Conservation (phyloP, 2,113 vertebrate species). For the Limnothrissa miodon region DNA sequence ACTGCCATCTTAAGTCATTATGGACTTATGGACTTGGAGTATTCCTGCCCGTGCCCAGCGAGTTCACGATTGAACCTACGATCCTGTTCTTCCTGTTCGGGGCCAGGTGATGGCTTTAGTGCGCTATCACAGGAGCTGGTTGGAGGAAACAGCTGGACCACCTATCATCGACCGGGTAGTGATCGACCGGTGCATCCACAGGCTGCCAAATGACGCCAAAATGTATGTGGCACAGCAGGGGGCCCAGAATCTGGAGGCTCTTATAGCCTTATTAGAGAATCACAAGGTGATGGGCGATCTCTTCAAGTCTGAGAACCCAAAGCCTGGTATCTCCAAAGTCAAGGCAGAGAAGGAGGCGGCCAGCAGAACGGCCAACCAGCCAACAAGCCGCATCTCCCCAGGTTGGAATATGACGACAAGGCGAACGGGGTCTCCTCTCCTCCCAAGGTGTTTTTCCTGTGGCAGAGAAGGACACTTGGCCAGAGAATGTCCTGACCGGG, state of each 20-base stretch:
- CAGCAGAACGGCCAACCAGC: not conserved
- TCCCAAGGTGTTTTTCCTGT: not conserved
- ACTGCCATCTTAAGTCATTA: not conserved
- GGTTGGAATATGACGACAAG: not conserved
- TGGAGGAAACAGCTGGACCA: not conserved
- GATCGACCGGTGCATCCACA: not conserved
- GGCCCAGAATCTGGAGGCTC: not conserved
- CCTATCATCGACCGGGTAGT: not conserved
- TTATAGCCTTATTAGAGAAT: not conserved
- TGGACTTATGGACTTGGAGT: not conserved
- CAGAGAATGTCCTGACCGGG: not conserved
- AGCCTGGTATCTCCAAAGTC: not conserved
- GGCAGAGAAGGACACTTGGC: not conserved
- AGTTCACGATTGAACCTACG: not conserved
- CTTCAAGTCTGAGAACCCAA: not conserved
- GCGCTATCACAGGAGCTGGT: not conserved
- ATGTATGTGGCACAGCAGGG: not conserved
- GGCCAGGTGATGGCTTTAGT: not conserved
- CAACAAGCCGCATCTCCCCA: not conserved
- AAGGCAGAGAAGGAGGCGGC: not conserved
- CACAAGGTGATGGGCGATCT: not conserved
- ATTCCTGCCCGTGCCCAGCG: not conserved
- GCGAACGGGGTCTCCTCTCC: not conserved
- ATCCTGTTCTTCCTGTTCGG: not conserved
- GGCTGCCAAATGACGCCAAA: not conserved